These are phyloP conservation scores for Potamarius usumacintae DNA, from an alignment of 2,113 vertebrate genomes.

Conservation along the genomic window DNA sequence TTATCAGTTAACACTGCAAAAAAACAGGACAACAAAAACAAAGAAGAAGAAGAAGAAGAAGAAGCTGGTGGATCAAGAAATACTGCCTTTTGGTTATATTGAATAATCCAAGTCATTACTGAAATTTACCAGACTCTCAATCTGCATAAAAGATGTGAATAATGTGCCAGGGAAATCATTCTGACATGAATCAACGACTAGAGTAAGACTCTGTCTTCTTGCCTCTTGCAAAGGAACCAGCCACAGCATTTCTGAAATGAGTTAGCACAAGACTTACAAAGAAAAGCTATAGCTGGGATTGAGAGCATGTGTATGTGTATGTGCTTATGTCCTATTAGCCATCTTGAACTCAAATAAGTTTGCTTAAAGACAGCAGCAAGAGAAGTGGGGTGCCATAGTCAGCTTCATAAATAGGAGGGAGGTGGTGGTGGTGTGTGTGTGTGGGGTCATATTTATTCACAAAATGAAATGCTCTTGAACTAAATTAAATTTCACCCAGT, in stretches of 20 bases:
- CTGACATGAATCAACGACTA: constrained; percentile 46
- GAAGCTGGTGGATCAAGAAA: not conserved
- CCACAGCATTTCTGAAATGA: constrained; percentile 61
- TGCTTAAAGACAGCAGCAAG: constrained; percentile 23
- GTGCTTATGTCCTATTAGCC: not conserved
- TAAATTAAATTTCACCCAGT: constrained; percentile 78
- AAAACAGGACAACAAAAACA: not conserved
- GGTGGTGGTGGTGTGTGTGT: not conserved
- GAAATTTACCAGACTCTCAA: not conserved
- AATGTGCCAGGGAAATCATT: constrained; percentile 47
- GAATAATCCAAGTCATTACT: not conserved
- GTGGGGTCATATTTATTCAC: constrained; percentile 66
- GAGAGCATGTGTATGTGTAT: not conserved
- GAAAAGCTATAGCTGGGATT: constrained; percentile 13
- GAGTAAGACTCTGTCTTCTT: constrained; percentile 27
- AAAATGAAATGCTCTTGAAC: constrained; percentile 79
- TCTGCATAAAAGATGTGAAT: constrained; percentile 40
- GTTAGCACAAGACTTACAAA: constrained; percentile 54
- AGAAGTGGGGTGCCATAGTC: not conserved
- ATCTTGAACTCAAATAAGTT: constrained; percentile 38
- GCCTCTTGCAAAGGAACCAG: constrained; percentile 33
- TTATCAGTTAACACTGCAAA: not conserved
- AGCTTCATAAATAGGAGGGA: constrained; percentile 8
- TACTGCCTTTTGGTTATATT: not conserved
- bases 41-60: not conserved